Conservation (phyloP, 2,797 vertebrate species). For the Hypotaenidia okinawae region DNA sequence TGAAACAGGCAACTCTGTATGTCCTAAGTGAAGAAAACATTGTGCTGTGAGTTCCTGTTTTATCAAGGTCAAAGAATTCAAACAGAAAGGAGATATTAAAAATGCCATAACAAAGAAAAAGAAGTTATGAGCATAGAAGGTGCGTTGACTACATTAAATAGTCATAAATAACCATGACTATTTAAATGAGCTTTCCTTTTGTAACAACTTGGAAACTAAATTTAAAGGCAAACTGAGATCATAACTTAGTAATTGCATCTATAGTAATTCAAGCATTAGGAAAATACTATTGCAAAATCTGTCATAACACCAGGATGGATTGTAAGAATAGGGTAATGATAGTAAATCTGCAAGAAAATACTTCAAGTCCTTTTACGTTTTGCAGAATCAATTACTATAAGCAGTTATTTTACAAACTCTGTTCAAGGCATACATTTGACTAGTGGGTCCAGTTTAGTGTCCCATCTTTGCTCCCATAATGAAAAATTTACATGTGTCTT, state of each 20-base stretch:
- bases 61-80: not conserved
- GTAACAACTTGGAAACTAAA: not conserved
- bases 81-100: not conserved
- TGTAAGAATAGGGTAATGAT: not conserved
- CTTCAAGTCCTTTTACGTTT: not conserved
- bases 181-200: not conserved
- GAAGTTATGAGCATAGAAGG: not conserved
- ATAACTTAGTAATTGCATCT: not conserved
- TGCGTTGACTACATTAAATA: no score
- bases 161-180: not conserved
- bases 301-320: not conserved
- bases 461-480: not conserved
- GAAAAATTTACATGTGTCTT: not conserved
- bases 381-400: not conserved
- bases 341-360: not conserved
- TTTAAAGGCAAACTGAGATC: not conserved
- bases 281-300: not conserved
- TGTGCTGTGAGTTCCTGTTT: not conserved
- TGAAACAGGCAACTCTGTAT: not conserved
- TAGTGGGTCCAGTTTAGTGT: not conserved
- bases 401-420: not conserved
- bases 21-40: rapidly evolving
- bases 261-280: not conserved
- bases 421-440: not conserved
- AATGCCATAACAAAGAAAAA: not conserved